Base-by-base conservation (phyloP, 2,888 invertebrate species). In the Helicoverpa assulta region DNA sequence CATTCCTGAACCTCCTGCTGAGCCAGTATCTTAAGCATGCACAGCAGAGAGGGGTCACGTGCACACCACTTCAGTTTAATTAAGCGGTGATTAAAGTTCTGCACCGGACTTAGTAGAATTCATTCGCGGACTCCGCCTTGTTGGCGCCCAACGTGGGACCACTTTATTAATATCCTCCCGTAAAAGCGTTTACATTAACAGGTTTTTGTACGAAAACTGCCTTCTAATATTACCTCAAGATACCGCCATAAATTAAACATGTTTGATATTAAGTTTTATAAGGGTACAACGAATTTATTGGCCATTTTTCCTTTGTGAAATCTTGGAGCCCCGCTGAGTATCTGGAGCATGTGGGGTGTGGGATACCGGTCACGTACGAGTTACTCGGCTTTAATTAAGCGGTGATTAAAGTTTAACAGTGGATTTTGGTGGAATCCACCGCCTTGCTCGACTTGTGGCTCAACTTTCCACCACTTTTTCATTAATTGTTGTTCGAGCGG, bases 81-180 rank as follows among this genome's bases (percentile, higher is more conserved):
- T 92, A 91, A 93, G 85, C 87, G 86, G 87, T 89, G 89, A 90
- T 91, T 91, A 91, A 92, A 91, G 86, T 91, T 89, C 80, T 88
- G 76, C 78, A 78, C 78, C 72, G 86, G 87, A 87, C 86, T 87
- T 83, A 76, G 72, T 68, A 75, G 78, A 86, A 87, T 87, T 84
- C 82, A 74, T 83, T 82, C 77, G 76, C 57, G 59, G 64, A 65
- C 73, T 76, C 65, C 71, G 16, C 69, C 74, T 73, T 80, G 62
- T 85, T 89, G 85, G 86, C 85, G 87, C 87, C 81, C 87, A 83
- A 80, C 86, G 66, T 76, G 86, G 83, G 81, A 71, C 85, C 73
- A 82, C 77, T 85, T 82, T 81, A 84, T 84, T 82, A 80, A 76
- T 72, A 59, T 67, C 18, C 37, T 62, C 61, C 57, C 68, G 37